A percentile compares a stretch with the other conserved stretches of the same genome.
Conservation (phyloP, 35 echinoderm and acorn worm species). For the Diadema setosum region DNA sequence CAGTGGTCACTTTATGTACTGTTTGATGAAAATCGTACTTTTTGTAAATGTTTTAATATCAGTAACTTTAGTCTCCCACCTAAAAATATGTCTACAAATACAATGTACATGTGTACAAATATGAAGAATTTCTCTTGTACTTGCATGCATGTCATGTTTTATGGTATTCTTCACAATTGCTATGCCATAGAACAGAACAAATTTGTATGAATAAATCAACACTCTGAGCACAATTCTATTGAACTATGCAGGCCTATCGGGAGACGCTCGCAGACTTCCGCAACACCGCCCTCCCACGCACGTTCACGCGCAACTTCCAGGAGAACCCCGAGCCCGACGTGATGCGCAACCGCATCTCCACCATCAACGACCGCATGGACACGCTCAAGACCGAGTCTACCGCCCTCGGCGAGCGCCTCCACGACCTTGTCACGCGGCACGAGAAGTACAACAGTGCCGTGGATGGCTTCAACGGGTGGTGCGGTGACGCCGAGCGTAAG, state of each 20-base stretch:
- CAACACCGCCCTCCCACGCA: slow-evolving; percentile 47
- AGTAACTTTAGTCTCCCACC: too few species aligned
- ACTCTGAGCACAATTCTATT: not conserved
- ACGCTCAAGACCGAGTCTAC: slow-evolving; percentile 29
- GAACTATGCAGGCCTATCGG: slow-evolving; percentile 54
- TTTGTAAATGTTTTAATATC: too few species aligned
- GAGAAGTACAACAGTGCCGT: slow-evolving; percentile 71
- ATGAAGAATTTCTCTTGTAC: too few species aligned
- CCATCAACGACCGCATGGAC: slow-evolving; percentile 55
- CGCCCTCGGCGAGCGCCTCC: slow-evolving; percentile 31
- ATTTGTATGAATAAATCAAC: too few species aligned
- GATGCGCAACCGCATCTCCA: slow-evolving; percentile 44
- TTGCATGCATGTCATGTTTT: too few species aligned
- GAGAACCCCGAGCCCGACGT: slow-evolving; percentile 59
- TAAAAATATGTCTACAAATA: too few species aligned
- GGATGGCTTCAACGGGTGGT: slow-evolving; percentile 59
- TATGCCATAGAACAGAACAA: too few species aligned
- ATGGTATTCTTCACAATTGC: too few species aligned
- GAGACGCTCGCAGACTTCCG: slow-evolving; percentile 72
- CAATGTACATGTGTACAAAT: too few species aligned
- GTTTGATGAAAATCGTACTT: too few species aligned
- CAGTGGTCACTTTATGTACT: too few species aligned
- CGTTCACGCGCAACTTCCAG: slow-evolving; percentile 86
- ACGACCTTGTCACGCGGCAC: slow-evolving; percentile 69
- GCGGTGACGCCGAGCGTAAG: slow-evolving; percentile 67